Evolutionary conservation across 2,888 invertebrate species (phyloP), one percentile per base, ranked within the genome.

Genomic region (Zaprionus bogoriensis): DNA sequence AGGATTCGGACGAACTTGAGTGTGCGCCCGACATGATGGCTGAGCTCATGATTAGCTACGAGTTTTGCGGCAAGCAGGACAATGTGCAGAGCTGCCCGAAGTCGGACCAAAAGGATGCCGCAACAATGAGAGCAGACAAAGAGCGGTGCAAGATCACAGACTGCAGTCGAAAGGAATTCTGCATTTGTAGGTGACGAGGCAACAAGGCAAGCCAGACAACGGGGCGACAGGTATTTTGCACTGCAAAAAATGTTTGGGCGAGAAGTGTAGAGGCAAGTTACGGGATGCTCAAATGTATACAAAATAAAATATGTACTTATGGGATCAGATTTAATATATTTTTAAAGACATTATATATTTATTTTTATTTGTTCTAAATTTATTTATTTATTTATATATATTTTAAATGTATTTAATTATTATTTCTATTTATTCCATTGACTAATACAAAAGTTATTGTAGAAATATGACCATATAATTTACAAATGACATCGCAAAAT

Each of bases 191-290:
- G 83, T 81, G 78, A 77, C 60, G 67, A 51, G 67, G 63, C 66
- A 75, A 72, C 54, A 68, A 14, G 12, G 66, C 72, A 72, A 60
- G 22, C 25, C 52, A 67, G 72, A 70, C 70, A 63, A 65, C 67
- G 44, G 54, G 88, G 82, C 87, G 88, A 84, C 88, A 88, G 88
- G 87, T 87, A 82, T 64, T 23, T 4, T 23, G 23, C 3, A 23
- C 23, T 23, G 23, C n/a, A n/a, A n/a, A n/a, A n/a, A 23, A 23
- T 23, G 23, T 23, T 23, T 23, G 23, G n/a, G n/a, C n/a, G n/a
- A n/a, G n/a, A n/a, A n/a, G n/a, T n/a, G n/a, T n/a, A n/a, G n/a
- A n/a, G n/a, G n/a, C n/a, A n/a, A n/a, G n/a, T n/a, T n/a, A n/a
- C n/a, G n/a, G n/a, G n/a, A n/a, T n/a, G n/a, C n/a, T n/a, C n/a